phyloP scores from a whole-genome alignment of 2,113 vertebrate genomes.

The Taxidea taxus region DNA sequence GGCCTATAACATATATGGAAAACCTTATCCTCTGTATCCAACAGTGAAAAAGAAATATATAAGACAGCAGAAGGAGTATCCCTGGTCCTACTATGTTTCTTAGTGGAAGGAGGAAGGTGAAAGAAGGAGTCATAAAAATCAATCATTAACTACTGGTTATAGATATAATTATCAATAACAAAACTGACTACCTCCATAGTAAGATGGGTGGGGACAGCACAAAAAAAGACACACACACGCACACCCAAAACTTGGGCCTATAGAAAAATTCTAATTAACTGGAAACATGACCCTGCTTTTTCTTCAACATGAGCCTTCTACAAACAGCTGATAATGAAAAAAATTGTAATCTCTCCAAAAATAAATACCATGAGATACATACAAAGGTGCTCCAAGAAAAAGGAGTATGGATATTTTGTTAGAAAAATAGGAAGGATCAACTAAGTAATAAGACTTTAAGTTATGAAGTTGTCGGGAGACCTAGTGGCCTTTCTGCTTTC shows the following conservation, averaged over 20 bases:
- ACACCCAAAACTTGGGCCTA: background rate
- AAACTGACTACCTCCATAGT: background rate
- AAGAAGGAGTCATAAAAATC: background rate
- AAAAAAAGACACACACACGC: background rate
- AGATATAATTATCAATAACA: background rate
- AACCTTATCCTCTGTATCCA: background rate
- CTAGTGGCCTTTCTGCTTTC: background rate
- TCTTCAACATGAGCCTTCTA: background rate
- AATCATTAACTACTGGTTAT: background rate
- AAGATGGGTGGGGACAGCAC: background rate
- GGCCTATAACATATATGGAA: background rate
- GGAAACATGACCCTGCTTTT: background rate
- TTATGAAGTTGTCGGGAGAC: background rate
- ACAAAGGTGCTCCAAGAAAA: background rate
- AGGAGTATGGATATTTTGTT: background rate
- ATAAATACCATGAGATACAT: background rate
- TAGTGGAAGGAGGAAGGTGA: background rate
- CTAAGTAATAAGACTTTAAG: background rate
- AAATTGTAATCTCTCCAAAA: background rate
- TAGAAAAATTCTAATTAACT: background rate
- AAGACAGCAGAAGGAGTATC: background rate
- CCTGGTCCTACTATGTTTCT: background rate
- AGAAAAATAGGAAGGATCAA: background rate
- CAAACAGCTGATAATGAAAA: background rate
- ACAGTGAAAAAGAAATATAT: background rate